phyloP scores from a whole-genome alignment of 1,140 invertebrate genomes.

The Papilio xuthus region DNA sequence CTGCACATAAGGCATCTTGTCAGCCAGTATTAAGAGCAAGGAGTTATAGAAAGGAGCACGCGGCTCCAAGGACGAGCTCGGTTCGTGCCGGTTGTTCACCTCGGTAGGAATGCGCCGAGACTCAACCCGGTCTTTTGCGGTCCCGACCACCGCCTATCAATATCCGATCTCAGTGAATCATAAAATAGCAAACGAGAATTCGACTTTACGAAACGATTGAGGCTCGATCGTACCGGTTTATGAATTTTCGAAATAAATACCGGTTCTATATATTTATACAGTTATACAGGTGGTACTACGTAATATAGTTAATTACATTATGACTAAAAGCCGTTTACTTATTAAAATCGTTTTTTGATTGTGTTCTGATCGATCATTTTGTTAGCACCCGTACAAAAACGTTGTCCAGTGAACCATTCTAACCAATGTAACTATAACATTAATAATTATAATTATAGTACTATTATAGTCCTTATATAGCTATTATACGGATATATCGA shows the following conservation, averaged over 20 bases:
- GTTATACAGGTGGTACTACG: slow-evolving; percentile 26
- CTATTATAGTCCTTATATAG: not conserved
- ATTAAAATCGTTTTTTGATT: slow-evolving; percentile 1
- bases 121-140: slow-evolving; percentile 48
- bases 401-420: not conserved
- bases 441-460: not conserved
- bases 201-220: slow-evolving; percentile 28
- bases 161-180: slow-evolving; percentile 44
- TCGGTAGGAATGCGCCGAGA: slow-evolving; percentile 73
- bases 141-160: slow-evolving; percentile 47
- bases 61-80: slow-evolving; percentile 68
- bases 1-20: slow-evolving; percentile 6
- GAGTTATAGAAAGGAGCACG: slow-evolving; percentile 68
- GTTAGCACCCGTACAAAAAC: not conserved
- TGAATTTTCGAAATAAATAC: slow-evolving; percentile 28
- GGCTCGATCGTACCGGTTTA: slow-evolving; percentile 22
- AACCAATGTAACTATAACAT: not conserved
- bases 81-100: slow-evolving; percentile 73
- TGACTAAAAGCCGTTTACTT: not conserved
- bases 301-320: slow-evolving; percentile 32
- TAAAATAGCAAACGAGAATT: slow-evolving; percentile 34
- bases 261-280: slow-evolving; percentile 20
- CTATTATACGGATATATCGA: not conserved
- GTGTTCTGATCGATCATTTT: not conserved
- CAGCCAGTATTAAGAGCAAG: slow-evolving; percentile 33